phyloP scores from a whole-genome alignment of 2,113 vertebrate genomes.

The Leucoraja erinaceus region DNA sequence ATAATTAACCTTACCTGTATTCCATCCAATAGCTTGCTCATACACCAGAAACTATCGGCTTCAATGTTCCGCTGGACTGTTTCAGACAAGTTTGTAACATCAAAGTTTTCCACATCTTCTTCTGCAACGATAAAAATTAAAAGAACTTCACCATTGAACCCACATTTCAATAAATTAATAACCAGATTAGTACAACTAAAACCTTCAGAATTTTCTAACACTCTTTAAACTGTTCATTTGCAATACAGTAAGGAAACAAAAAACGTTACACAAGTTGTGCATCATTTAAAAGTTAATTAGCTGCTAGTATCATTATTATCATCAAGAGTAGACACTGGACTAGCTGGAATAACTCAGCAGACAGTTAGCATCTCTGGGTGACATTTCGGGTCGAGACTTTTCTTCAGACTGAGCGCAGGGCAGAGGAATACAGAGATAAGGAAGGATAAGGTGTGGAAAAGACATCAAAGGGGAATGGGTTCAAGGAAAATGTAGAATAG shows the following conservation, averaged over 20 bases:
- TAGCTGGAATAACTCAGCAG: no score
- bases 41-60: slow-evolving; percentile 97
- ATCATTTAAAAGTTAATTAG: neutral
- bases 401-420: no score
- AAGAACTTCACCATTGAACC: neutral
- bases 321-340: neutral
- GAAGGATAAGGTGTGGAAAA: no score
- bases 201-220: neutral
- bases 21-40: slow-evolving; percentile 95
- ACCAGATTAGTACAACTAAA: neutral
- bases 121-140: slow-evolving; percentile 53
- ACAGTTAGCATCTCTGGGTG: no score
- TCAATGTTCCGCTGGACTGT: slow-evolving; percentile 87
- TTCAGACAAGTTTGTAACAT: slow-evolving; percentile 75
- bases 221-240: neutral
- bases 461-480: no score
- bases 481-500: no score
- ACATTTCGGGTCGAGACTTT: no score
- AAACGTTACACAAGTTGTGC: neutral
- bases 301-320: neutral
- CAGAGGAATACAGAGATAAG: no score
- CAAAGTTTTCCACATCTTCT: slow-evolving; percentile 94
- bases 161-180: neutral
- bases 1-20: slow-evolving; percentile 74
- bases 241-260: neutral